Percentiles rank a stretch among this genome's conserved stretches.
Evolutionary conservation across 2,888 invertebrate genomes (phyloP).

Genomic region (Pristionchus exspectatus): DNA sequence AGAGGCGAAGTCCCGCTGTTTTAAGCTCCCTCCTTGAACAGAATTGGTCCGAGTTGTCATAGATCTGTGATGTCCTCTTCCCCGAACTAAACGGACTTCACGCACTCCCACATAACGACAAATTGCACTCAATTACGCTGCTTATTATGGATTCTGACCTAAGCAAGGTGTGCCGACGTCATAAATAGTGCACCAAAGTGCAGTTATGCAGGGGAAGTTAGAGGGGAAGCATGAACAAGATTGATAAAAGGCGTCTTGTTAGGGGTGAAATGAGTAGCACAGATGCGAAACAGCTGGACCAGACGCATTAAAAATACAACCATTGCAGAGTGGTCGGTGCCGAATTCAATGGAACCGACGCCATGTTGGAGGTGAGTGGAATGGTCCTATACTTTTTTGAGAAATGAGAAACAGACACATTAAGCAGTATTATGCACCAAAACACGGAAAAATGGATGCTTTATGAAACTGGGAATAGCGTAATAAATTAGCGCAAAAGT

Average conservation of each 20-base stretch:
- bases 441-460: too few species aligned
- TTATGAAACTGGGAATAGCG: too few species aligned
- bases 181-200: neutral
- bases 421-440: too few species aligned
- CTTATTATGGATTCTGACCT: neutral
- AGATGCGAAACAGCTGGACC: neutral
- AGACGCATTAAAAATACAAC: neutral
- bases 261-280: neutral
- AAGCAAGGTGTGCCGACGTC: neutral
- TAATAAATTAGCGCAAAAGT: too few species aligned
- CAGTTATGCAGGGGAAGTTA: neutral
- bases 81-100: neutral
- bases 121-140: neutral
- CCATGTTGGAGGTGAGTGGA: neutral
- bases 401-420: too few species aligned
- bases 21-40: neutral
- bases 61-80: neutral
- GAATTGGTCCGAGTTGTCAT: neutral
- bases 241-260: neutral
- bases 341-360: constrained; percentile 3
- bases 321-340: neutral
- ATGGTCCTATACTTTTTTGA: neutral
- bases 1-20: neutral
- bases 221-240: neutral
- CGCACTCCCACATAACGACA: neutral